phyloP scores from a whole-genome alignment of 2,797 vertebrate species.

The Bovichtus diacanthus region DNA sequence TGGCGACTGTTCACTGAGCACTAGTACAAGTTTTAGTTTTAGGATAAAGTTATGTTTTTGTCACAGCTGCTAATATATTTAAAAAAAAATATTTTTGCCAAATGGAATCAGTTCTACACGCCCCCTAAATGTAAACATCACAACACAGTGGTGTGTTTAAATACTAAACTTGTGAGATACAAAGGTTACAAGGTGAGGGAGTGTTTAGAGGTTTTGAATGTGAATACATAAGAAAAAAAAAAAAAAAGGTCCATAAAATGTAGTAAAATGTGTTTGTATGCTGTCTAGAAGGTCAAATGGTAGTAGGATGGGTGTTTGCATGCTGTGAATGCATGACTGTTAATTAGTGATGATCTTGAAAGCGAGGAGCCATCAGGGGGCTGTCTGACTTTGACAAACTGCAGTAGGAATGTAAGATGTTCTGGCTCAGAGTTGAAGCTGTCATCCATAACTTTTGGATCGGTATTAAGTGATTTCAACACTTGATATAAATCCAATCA shows the following conservation, averaged over 20 bases:
- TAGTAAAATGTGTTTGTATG: slow-evolving; percentile 37
- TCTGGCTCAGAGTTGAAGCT: slow-evolving; percentile 1
- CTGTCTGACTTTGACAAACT: slow-evolving; percentile 2
- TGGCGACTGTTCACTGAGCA: slow-evolving; percentile 30
- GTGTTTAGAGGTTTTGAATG: slow-evolving; percentile 25
- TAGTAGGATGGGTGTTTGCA: slow-evolving; percentile 53
- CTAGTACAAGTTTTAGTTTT: slow-evolving; percentile 22
- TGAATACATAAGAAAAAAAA: slow-evolving; percentile 27
- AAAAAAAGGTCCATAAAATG: slow-evolving; percentile 38
- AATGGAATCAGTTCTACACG: slow-evolving; percentile 16
- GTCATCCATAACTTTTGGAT: slow-evolving; percentile 8
- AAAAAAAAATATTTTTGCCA: slow-evolving; percentile 28
- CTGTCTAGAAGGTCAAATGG: slow-evolving; percentile 30
- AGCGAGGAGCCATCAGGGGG: slow-evolving; percentile 16
- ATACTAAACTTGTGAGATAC: background rate
- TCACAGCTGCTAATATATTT: slow-evolving; percentile 46
- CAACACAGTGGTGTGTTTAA: background rate
- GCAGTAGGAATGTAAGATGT: slow-evolving; percentile 22
- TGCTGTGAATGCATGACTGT: slow-evolving; percentile 53
- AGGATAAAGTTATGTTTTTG: slow-evolving; percentile 27
- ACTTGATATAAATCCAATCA: slow-evolving; percentile 27
- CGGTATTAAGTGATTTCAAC: slow-evolving; percentile 13
- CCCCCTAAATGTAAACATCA: background rate
- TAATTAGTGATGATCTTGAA: slow-evolving; percentile 31
- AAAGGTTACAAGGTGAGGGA: background rate